A percentile compares a stretch with the other conserved stretches of the same genome.
Conservation (phyloP, 2,113 vertebrate species). For the Dromiciops gliroides region DNA sequence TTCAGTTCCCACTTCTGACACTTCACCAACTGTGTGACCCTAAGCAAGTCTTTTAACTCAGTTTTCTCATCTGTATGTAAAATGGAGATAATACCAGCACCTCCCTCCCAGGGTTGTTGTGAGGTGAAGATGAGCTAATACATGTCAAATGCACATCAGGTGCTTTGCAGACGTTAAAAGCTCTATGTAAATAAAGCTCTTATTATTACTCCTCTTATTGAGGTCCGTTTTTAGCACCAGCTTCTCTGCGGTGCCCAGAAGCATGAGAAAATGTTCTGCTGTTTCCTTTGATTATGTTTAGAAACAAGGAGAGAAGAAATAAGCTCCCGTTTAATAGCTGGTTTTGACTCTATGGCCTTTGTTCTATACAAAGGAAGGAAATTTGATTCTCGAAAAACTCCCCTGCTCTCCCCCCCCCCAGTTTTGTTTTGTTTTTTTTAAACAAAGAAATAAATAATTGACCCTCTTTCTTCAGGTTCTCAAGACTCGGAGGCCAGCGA, state of each 20-base stretch:
- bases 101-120: background rate
- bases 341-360: constrained; percentile 34
- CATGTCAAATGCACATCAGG: background rate
- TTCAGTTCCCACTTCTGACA: background rate
- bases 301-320: constrained; percentile 65
- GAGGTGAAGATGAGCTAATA: background rate
- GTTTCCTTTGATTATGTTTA: constrained; percentile 74
- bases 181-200: background rate
- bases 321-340: constrained; percentile 45
- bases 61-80: background rate
- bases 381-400: constrained; percentile 1
- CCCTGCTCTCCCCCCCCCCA: background rate
- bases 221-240: constrained; percentile 52
- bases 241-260: constrained; percentile 40
- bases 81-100: background rate
- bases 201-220: background rate
- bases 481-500: constrained; percentile 94
- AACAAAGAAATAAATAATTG: constrained; percentile 5
- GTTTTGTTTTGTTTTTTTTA: background rate
- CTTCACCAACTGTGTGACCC: background rate
- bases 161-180: background rate
- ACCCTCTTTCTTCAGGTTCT: constrained; percentile 87
- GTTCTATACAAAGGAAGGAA: constrained; percentile 57
- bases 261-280: constrained; percentile 56
- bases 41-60: background rate